Evolutionary conservation across 1,140 invertebrate species (phyloP), one percentile per base, ranked within the genome.

Genomic region (Magallana angulata): DNA sequence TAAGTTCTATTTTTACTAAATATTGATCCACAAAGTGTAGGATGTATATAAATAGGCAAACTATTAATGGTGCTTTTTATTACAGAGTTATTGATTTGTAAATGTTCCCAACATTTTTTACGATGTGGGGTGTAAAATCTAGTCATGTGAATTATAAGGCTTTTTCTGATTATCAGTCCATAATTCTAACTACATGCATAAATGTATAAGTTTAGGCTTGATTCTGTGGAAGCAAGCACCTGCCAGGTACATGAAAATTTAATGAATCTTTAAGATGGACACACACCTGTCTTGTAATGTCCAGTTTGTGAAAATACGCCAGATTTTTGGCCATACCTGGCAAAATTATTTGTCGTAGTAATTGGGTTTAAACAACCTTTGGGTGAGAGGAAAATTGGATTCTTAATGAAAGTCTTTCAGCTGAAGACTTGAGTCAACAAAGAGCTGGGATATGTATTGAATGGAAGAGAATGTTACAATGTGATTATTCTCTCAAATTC

Each of bases 361-460:
- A 76, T 30, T 76, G 68, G 68, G 68, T 76, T 76, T 76, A 76
- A 76, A 11, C 18, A 76, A 36, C 24, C 24, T 76, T 30, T 36
- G 68, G 68, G 24, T 76, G 36, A 36, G 9, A 76, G 68, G 68
- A 76, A 76, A 24, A 76, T 76, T 76, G 68, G 68, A 76, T 76
- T 76, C 68, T 76, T 76, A 36, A 48, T 30, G 68, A 76, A 76
- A 30, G 68, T 76, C 68, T 36, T 24, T 5, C 24, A 76, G 68
- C 36, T 76, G 24, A 76, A 76, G 68, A 76, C 24, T 30, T 30
- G 36, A 76, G 68, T 76, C 68, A 76, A 76, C 68, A 76, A 76
- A 6, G 24, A 36, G 68, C 11, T 11, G 24, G 24, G 68, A 76
- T 30, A 76, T 76, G 68, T 24, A 36, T 76, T 76, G 68, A 76